A percentile compares a stretch with the other conserved stretches of the same genome.
Conservation (phyloP, 2,113 vertebrate genomes). For the Charina bottae region DNA sequence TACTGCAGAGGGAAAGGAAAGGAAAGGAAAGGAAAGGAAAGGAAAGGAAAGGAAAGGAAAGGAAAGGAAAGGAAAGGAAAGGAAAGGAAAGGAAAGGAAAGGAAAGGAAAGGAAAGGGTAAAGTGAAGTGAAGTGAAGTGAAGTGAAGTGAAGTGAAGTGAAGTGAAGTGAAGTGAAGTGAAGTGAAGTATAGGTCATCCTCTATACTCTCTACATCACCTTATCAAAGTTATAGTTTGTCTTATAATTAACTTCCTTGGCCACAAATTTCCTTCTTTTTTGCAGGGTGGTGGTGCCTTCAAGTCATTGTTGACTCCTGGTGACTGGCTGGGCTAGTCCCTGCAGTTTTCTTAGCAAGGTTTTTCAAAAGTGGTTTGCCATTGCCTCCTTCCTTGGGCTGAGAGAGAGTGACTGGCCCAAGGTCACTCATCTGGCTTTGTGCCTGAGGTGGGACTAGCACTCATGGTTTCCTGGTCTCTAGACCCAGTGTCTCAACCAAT, state of each 20-base stretch:
- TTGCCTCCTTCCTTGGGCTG: neutral
- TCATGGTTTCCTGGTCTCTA: neutral
- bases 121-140: too few species aligned
- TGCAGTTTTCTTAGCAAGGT: neutral
- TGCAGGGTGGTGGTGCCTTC: neutral
- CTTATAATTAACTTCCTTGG: neutral
- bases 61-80: too few species aligned
- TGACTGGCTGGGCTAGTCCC: neutral
- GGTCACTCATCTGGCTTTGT: neutral
- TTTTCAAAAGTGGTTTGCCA: neutral
- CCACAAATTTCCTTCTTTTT: neutral
- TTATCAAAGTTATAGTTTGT: neutral
- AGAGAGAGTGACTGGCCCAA: too few species aligned
- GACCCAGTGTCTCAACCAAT: neutral
- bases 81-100: neutral
- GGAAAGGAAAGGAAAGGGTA: neutral
- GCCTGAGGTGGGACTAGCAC: neutral
- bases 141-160: too few species aligned
- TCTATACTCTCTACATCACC: neutral
- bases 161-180: too few species aligned
- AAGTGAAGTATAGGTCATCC: too few species aligned
- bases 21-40: neutral
- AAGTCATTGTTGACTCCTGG: neutral
- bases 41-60: neutral
- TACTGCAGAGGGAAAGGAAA: neutral